Base-by-base conservation (phyloP, 2,888 invertebrate species). In the Folsomia candida region DNA sequence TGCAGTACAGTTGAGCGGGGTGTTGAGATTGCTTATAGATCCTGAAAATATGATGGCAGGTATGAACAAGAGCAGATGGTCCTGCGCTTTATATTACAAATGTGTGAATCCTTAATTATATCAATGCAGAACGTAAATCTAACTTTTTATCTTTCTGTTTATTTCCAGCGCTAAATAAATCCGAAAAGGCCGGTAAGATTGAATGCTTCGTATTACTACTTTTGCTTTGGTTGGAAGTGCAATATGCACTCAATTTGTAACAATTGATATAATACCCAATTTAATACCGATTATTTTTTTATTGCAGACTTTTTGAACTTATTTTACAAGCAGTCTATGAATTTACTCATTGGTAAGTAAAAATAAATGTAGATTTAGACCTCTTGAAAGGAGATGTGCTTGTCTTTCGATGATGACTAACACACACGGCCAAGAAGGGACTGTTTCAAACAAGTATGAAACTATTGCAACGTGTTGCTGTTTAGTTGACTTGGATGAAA, bases 251-350 rank as follows among this genome's bases (percentile, higher is more conserved):
- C n/a, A n/a, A n/a, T n/a, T n/a, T n/a, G n/a, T n/a, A n/a, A n/a
- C n/a, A n/a, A n/a, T n/a, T n/a, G n/a, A n/a, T n/a, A n/a, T n/a
- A n/a, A n/a, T n/a, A n/a, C n/a, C n/a, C n/a, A n/a, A n/a, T n/a
- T n/a, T n/a, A n/a, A n/a, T n/a, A n/a, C n/a, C n/a, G n/a, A n/a
- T n/a, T n/a, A n/a, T n/a, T n/a, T n/a, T n/a, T n/a, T n/a, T n/a
- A n/a, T n/a, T n/a, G n/a, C 94, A 22, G 98, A 99, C 84, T 99
- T 99, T 84, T 88, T 99, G 69, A 93, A 93, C 84, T 96, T 97
- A 85, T 99, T 99, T 86, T 99, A 99, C 86, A 97, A 96, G 84
- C 93, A 96, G 85, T 96, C 96, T 86, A 94, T 99, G 87, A 93
- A 95, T 83, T 93, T 94, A 68, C 87, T 99, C 81, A 94, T 97